A percentile compares a stretch with the other conserved stretches of the same genome.
phyloP scores from a whole-genome alignment of 2,113 vertebrate species.

The Varanus salvator region DNA sequence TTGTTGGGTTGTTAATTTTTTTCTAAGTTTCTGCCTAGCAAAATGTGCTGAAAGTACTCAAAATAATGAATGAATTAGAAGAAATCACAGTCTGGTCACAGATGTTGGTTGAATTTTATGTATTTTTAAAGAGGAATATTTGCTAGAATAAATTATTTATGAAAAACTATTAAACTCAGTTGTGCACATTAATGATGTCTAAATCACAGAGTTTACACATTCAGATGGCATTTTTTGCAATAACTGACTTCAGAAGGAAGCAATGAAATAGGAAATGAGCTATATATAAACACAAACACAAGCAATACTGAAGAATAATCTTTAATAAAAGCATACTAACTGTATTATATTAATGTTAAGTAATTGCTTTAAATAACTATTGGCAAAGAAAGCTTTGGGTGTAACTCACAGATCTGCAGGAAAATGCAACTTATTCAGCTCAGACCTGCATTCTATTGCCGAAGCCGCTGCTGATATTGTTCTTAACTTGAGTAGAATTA shows the following conservation, averaged over 20 bases:
- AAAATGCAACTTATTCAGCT: not conserved
- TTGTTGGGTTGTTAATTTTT: not conserved
- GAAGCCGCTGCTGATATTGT: no score
- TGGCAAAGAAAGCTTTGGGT: not conserved
- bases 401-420: not conserved
- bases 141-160: slow-evolving; percentile 22
- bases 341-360: slow-evolving; percentile 3
- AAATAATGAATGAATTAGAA: slow-evolving; percentile 25
- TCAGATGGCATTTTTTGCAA: slow-evolving; percentile 4
- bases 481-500: not conserved
- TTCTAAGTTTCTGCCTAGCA: not conserved
- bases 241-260: slow-evolving; percentile 34
- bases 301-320: not conserved
- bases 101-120: not conserved
- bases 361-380: slow-evolving; percentile 28
- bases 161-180: slow-evolving; percentile 38
- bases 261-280: slow-evolving; percentile 4
- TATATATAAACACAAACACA: not conserved
- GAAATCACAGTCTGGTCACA: slow-evolving; percentile 22
- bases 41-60: not conserved
- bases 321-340: not conserved
- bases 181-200: not conserved
- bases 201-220: slow-evolving; percentile 33
- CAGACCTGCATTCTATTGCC: not conserved
- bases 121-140: not conserved